Evolutionary conservation across 1,140 invertebrate species (phyloP), one percentile per base, ranked within the genome.

Genomic region (Diachasmimorpha longicaudata): DNA sequence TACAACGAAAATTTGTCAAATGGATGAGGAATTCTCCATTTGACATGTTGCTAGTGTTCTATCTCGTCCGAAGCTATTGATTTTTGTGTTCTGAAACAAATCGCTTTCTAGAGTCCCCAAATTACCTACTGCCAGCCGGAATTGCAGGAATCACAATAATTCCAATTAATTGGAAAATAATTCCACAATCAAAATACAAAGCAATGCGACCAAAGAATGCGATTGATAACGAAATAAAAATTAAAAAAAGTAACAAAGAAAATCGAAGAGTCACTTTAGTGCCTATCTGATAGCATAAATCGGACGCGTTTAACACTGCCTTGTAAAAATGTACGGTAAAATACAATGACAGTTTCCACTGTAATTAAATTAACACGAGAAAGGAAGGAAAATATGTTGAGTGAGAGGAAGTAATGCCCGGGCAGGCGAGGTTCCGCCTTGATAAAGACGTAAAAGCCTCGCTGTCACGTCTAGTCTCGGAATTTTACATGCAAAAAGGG

Each of bases 241-340:
- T 25, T 8, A 39, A 67, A 66, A 14, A 19, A 31, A 11, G 23
- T 36, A 37, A n/a, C 4, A 37, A 48, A 36, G 16, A 11, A 58
- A 75, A 58, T 25, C 36, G 14, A 79, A 71, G 81, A 81, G 77
- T 81, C 79, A 82, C 79, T 83, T 75, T 84, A 84, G 83, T 84
- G 83, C 81, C 83, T 84, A 79, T 75, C 77, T 83, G 79, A 81
- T 77, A 81, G 75, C 63, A 70, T 77, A 81, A 83, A 36, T 84
- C 72, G 58, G 48, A 84, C 84, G 67, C 71, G 79, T 83, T 77
- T 80, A 84, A 82, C 83, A 84, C 82, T 84, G 83, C 82, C 83
- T 80, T 83, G 82, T 84, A 83, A 82, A 84, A 82, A 84, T 63
- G 58, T 25, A 23, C 19, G 58, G 58, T 63, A 11, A 8, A 55